Conservation (phyloP, 1,140 invertebrate species). For the Pantala flavescens region DNA sequence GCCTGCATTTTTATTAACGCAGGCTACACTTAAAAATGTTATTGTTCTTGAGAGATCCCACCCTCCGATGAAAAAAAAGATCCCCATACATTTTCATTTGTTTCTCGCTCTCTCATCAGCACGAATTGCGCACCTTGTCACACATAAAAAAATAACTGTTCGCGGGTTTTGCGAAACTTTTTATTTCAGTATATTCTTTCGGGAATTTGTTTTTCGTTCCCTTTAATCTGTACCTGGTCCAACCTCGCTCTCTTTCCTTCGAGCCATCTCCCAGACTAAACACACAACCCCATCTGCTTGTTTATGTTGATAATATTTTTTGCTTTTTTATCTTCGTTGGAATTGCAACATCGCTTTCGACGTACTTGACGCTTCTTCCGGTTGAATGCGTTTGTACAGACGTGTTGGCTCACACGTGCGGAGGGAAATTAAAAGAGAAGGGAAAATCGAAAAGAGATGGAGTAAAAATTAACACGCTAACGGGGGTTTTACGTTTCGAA, state of each 20-base stretch:
- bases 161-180: neutral
- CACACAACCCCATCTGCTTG: neutral
- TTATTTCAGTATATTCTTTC: neutral
- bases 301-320: neutral
- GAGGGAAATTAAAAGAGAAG: neutral
- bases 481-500: too few relatives aligned
- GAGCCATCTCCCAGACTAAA: neutral
- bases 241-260: neutral
- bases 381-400: neutral
- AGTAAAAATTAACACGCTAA: too few relatives aligned
- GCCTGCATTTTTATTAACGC: neutral
- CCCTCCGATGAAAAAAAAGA: neutral
- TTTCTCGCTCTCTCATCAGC: neutral
- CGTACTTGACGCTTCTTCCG: slow-evolving; percentile 3
- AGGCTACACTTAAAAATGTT: slow-evolving; percentile 3
- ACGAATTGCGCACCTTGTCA: neutral
- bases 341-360: neutral
- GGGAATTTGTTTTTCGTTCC: neutral
- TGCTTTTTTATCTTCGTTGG: neutral
- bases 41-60: neutral
- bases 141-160: neutral
- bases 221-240: neutral
- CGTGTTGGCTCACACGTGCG: neutral
- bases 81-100: neutral
- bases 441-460: neutral